Conservation (phyloP, 2,888 invertebrate species). For the Amblyteles armatorius region DNA sequence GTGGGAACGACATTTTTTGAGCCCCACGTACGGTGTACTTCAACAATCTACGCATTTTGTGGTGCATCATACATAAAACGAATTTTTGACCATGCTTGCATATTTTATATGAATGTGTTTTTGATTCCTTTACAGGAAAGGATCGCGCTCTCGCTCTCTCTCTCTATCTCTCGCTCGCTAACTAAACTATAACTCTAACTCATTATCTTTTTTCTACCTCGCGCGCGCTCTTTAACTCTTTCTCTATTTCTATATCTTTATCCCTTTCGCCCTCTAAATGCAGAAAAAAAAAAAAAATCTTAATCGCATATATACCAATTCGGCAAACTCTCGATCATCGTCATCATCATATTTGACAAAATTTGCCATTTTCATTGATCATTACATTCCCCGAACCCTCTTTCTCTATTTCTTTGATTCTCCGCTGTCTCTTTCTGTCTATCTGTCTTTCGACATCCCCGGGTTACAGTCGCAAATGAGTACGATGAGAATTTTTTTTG, state of each 20-base stretch:
- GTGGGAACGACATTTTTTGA: conserved; percentile 85
- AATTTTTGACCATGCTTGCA: conserved; percentile 86
- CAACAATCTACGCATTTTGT: conserved; percentile 84
- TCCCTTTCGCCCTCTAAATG: conserved; percentile 54
- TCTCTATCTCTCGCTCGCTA: conserved; percentile 68
- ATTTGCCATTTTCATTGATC: conserved; percentile 43
- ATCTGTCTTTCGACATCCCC: conserved; percentile 59
- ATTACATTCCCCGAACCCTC: conserved; percentile 20
- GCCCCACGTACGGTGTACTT: conserved; percentile 84
- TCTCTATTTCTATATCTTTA: conserved; percentile 57
- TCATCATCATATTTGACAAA: conserved; percentile 18
- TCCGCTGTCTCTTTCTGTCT: conserved; percentile 59
- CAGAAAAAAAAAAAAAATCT: background rate
- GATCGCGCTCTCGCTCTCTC: conserved; percentile 83
- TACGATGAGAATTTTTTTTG: conserved; percentile 72
- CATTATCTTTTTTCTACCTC: conserved; percentile 53
- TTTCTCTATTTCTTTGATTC: conserved; percentile 45
- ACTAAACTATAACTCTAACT: conserved; percentile 54
- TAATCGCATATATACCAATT: conserved; percentile 5
- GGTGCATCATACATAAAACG: conserved; percentile 84
- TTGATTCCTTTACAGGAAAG: conserved; percentile 85
- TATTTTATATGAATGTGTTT: conserved; percentile 85
- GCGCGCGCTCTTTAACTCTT: conserved; percentile 61
- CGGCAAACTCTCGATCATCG: background rate
- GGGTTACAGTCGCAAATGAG: conserved; percentile 62